Base-by-base conservation (phyloP, 2,113 vertebrate genomes). In the Poeciliopsis turrubarensis region DNA sequence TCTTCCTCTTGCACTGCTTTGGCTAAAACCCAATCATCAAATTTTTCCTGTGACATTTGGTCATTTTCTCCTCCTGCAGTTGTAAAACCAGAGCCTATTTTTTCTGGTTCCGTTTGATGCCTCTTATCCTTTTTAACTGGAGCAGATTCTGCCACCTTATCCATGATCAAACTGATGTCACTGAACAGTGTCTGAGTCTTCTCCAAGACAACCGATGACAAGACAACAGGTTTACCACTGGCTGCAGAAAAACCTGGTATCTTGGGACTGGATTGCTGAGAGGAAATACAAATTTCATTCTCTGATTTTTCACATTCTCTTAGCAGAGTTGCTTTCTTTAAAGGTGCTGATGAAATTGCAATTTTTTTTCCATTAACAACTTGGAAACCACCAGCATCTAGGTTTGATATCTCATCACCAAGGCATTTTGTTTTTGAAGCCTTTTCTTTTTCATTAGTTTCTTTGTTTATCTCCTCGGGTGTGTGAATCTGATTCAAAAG, bases 291-390 rank as follows among this genome's bases (percentile, higher is more conserved):
- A 5, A 70, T 32, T 70, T 65, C 25, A 68, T 84, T 70, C 4
- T 78, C 77, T 22, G 26, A 22, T 47, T 26, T n/a, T 79, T 94
- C 91, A 80, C 85, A 93, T 73, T 96, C 84, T 60, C 14, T 77
- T 0, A 96, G 92, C 57, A 94, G 51, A 3, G 71, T 94, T 68
- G 92, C 91, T 90, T 95, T 95, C 41, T 91, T 60, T 44, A 96
- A 89, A 41, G 95, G 91, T 60, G 77, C 89, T 79, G 93, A 83
- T 84, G 96, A 96, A 66, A 96, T 22, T 0, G 67, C 26, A 17
- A 96, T 92, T 11, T 69, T 82, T 89, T 95, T 96, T 62, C 95
- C 95, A 82, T 92, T 92, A 78, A 94, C 96, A 54, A 94, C 95
- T 81, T 90, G 95, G 90, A 97, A 97, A 2, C 94, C 94, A 82